Evolutionary conservation across 2,113 vertebrate genomes (phyloP), one percentile per base, ranked within the genome.

Genomic region (Hylia prasina): DNA sequence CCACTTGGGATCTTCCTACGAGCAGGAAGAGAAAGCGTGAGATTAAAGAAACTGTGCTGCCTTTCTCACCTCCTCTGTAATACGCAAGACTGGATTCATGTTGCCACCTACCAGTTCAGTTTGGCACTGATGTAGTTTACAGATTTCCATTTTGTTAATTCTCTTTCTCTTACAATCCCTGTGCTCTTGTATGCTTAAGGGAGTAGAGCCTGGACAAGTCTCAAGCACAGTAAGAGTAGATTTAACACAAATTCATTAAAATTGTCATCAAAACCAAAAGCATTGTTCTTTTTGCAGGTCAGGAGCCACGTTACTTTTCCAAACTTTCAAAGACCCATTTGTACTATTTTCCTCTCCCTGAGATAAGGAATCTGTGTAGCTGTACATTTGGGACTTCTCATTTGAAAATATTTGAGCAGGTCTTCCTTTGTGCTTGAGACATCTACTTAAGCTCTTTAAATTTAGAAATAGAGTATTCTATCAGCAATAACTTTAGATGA

Each of bases 31-130:
- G 68, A 90, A 86, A 92, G 37, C 5, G 14, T 48, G 87, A 93
- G 77, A 68, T 78, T 87, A 80, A 89, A 79, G 84, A 75, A 89
- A 94, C 48, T 50, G 65, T 42, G n/a, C 71, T 92, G 87, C 79
- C 63, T 87, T 94, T 91, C 84, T 93, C 87, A 96, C 88, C 93
- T 94, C 93, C 92, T 91, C 94, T 95, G 85, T 96, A 85, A 86
- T 93, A 95, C 18, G 44, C 92, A 94, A 91, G 90, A 92, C 90
- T 93, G 60, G 56, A 87, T 88, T 88, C 71, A 63, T 77, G 60
- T 96, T 95, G 83, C 90, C 73, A 92, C 89, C 91, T 97, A 93
- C 83, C 51, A 91, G 83, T 2, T 4, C 71, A 86, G 25, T 92
- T 93, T 82, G 68, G 63, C 2, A 42, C 47, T 90, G 47, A 68